Conservation (phyloP, 2,888 invertebrate genomes). For the Eubasilissa splendida region DNA sequence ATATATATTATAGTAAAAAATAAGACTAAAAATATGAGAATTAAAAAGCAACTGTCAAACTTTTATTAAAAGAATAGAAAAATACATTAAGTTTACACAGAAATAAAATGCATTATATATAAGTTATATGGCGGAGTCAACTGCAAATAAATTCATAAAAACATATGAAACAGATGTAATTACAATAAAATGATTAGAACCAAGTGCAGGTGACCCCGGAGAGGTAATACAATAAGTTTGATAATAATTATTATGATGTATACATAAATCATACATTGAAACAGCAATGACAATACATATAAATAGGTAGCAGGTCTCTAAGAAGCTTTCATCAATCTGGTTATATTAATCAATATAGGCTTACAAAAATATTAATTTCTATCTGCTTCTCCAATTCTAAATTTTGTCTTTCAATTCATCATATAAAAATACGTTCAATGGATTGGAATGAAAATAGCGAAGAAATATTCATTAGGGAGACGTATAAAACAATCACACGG, state of each 20-base stretch:
- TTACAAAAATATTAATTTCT: slow-evolving; percentile 73
- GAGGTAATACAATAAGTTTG: slow-evolving; percentile 29
- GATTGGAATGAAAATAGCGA: slow-evolving; percentile 71
- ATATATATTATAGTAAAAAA: slow-evolving; percentile 41
- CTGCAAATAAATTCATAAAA: slow-evolving; percentile 24
- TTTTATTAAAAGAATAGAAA: slow-evolving; percentile 57
- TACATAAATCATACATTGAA: slow-evolving; percentile 23
- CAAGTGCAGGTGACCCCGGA: slow-evolving; percentile 11
- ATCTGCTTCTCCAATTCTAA: slow-evolving; percentile 72
- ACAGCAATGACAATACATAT: slow-evolving; percentile 36
- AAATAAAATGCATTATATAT: slow-evolving; percentile 50
- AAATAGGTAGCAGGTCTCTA: slow-evolving; percentile 33
- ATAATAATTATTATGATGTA: slow-evolving; percentile 23
- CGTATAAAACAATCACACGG: slow-evolving; percentile 44
- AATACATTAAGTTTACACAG: slow-evolving; percentile 52
- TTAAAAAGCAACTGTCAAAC: slow-evolving; percentile 58
- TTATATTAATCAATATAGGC: slow-evolving; percentile 61
- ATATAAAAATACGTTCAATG: slow-evolving; percentile 71
- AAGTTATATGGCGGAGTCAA: slow-evolving; percentile 32
- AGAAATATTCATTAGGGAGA: slow-evolving; percentile 60
- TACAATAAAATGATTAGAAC: slow-evolving; percentile 10
- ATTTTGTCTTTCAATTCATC: slow-evolving; percentile 65
- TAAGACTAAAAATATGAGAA: slow-evolving; percentile 52
- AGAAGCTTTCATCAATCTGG: slow-evolving; percentile 19
- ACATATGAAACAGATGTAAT: slow-evolving; percentile 16